Evolutionary conservation across 2,113 vertebrate species (phyloP), one percentile per base, ranked within the genome.

Genomic region (Capricornis sumatraensis): DNA sequence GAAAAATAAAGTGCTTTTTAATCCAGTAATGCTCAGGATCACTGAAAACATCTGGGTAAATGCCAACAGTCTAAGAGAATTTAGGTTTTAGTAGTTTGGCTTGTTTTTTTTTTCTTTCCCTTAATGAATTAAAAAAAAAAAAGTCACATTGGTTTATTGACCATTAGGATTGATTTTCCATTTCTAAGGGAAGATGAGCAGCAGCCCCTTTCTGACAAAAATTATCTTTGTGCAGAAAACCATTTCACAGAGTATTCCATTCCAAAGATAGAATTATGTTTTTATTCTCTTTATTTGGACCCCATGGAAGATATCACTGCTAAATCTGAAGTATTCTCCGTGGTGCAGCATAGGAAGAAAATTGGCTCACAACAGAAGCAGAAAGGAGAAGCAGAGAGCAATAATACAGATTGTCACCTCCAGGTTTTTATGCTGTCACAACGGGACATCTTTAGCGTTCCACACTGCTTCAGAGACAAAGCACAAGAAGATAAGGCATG

Each of bases 291-390:
- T 95, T 94, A 91, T 96, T 97, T 94, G 95, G 40, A 94, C 67
- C 91, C 79, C 10, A 58, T 6, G 86, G 97, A 91, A 95, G 89
- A 83, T 7, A 94, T 81, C 19, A 10, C 36, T 67, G 55, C 96
- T 97, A 95, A 96, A 94, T 96, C 78, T 87, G 30, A 94, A 92
- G 53, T 87, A 88, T 60, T 96, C 92, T 98, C 90, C 88, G 85
- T 96, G 62, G 97, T 96, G 87, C 58, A 57, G 96, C 96, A 6
- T 92, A 83, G 96, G 93, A 90, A 97, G 95, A 96, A 98, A 97
- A 98, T 21, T 96, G 89, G 93, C 90, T 98, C 62, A 95, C 74
- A 93, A 95, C 6, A 97, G 94, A 95, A 97, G 97, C 97, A 96
- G 93, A 67, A 95, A 92, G 97, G 93, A 96, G 92, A 96, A 94